A percentile compares a stretch with the other conserved stretches of the same genome.
Evolutionary conservation across 2,797 vertebrate genomes (phyloP).

Genomic region (Hoplostethus atlanticus): DNA sequence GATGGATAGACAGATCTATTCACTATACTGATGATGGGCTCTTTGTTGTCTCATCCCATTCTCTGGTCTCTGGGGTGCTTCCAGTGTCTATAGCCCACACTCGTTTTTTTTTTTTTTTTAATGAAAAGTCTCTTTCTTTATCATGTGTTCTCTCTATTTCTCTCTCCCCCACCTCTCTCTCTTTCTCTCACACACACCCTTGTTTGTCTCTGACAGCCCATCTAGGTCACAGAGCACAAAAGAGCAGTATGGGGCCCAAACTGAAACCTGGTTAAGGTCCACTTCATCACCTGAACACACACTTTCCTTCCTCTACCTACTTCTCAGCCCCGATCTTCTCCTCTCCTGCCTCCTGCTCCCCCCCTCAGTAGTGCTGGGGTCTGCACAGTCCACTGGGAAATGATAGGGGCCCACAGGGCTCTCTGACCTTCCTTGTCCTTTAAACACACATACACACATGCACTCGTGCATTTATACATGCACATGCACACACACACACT

Average conservation of each 20-base stretch:
- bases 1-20: conserved; percentile 78
- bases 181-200: conserved; percentile 16
- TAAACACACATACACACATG: conserved; percentile 41
- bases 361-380: conserved; percentile 6
- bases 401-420: conserved; percentile 48
- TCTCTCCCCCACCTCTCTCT: conserved; percentile 13
- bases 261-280: conserved; percentile 55
- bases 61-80: conserved; percentile 72
- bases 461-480: conserved; percentile 22
- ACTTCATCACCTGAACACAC: conserved; percentile 72
- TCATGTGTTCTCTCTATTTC: conserved; percentile 1
- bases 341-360: conserved; percentile 9
- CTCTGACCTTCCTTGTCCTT: conserved; percentile 73
- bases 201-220: conserved; percentile 54
- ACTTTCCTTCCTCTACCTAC: conserved; percentile 53
- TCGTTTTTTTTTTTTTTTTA: conserved; percentile 52
- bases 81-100: conserved; percentile 58
- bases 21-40: conserved; percentile 75
- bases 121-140: conserved; percentile 72
- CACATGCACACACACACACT: conserved; percentile 18
- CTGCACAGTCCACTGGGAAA: conserved; percentile 59
- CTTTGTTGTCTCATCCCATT: conserved; percentile 81
- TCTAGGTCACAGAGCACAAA: conserved; percentile 73
- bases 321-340: conserved; percentile 39
- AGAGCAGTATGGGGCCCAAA: conserved; percentile 34